Conservation (phyloP, 1,140 invertebrate species). For the Chymomyza costata region DNA sequence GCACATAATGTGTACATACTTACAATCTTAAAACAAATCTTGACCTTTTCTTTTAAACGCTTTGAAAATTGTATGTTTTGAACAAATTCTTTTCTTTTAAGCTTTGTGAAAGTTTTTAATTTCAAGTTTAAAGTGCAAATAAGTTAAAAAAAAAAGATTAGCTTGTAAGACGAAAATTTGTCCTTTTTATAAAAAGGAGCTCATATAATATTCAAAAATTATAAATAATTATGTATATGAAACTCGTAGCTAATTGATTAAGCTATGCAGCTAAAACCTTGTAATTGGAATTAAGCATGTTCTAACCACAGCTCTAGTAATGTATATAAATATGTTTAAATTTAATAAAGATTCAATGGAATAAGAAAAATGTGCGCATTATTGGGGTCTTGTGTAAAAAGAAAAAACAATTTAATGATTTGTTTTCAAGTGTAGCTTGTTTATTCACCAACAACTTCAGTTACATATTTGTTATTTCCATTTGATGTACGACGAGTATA, state of each 20-base stretch:
- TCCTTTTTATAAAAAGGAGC: conserved; percentile 33
- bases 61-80: too few species aligned
- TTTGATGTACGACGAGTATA: too few species aligned
- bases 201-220: conserved; percentile 1
- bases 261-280: too few species aligned
- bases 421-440: conserved; percentile 64
- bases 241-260: conserved; percentile 8
- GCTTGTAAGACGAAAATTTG: too few species aligned
- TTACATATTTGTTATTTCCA: conserved; percentile 58
- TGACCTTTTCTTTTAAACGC: conserved; percentile 20
- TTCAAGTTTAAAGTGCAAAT: conserved; percentile 36
- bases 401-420: conserved; percentile 3
- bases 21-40: conserved; percentile 39
- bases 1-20: conserved; percentile 18
- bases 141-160: conserved; percentile 17
- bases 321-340: conserved; percentile 1
- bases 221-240: conserved; percentile 21
- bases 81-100: conserved; percentile 20
- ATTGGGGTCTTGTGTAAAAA: conserved; percentile 2
- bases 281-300: too few species aligned
- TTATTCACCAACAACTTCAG: conserved; percentile 75
- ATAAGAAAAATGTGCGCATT: background rate
- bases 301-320: too few species aligned
- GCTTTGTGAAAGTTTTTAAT: conserved; percentile 64
- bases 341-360: background rate